phyloP scores from a whole-genome alignment of 2,797 vertebrate species.

The Glossophaga mutica region DNA sequence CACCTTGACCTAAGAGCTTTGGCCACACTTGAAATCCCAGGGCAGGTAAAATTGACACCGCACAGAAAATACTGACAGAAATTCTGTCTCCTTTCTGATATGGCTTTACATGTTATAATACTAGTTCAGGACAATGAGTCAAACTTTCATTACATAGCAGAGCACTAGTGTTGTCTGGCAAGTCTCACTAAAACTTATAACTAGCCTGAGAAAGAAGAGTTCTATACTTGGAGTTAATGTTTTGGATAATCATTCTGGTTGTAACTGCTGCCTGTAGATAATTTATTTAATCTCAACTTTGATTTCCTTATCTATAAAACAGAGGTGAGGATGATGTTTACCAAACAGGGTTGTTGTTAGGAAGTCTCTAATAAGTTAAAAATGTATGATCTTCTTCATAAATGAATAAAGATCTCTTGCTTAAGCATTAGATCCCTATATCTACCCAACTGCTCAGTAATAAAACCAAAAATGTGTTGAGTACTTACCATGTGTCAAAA shows the following conservation, averaged over 20 bases:
- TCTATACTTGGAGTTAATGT: background rate
- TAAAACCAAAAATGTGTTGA: background rate
- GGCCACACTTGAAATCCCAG: background rate
- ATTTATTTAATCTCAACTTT: conserved; percentile 8
- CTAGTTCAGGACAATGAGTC: background rate
- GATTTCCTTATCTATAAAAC: conserved; percentile 9
- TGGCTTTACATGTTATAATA: background rate
- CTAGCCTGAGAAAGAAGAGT: background rate
- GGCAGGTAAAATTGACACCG: background rate
- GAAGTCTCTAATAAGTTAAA: background rate
- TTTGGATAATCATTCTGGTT: background rate
- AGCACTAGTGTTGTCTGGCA: background rate
- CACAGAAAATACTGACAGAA: background rate
- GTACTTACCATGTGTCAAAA: background rate
- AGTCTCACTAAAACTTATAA: background rate
- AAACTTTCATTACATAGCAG: background rate
- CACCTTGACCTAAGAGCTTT: background rate
- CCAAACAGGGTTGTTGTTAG: background rate
- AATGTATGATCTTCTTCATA: background rate
- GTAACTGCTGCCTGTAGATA: background rate
- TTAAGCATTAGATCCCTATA: background rate
- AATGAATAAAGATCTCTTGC: background rate
- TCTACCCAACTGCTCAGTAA: background rate
- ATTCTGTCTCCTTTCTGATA: background rate
- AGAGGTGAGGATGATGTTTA: background rate